Evolutionary conservation across 64 coral and sea anemone genomes (phyloP), one percentile per base, ranked within the genome.

Genomic region (Stylophora pistillata): DNA sequence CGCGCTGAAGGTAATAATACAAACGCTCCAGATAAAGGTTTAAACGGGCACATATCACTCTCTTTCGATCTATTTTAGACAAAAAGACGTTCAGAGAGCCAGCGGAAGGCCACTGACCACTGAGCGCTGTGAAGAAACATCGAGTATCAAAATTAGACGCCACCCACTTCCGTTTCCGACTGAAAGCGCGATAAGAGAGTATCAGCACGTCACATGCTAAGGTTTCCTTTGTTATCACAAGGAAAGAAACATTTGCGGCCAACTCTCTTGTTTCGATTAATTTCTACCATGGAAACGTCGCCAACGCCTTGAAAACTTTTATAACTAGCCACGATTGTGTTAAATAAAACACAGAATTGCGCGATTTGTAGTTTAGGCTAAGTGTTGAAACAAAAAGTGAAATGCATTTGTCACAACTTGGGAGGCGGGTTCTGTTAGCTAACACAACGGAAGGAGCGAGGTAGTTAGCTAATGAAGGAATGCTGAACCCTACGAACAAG

Each of bases 121-220:
- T 84, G 33, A 70, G 80, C 60, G 33, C 23, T 69, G 31, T 69
- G 61, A 41, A 84, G 62, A 84, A 65, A 59, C 77, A 79, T 79
- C 55, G 55, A 26, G 77, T 20, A 59, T 79, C 77, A 30, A 69
- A 55, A 84, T 69, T 23, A 84, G 80, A 70, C 31, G 65, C 80
- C 80, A 69, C 80, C 80, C 80, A 84, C 65, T 84, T 84, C 80
- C 80, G 80, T 84, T 84, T 84, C 80, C 80, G 80, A 69, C 80
- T 32, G 34, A 84, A 84, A 27, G 62, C 41, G 80, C 61, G 80
- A 70, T 68, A 84, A 69, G 31, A 84, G 30, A 70, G 32, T 84
- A n/a, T 84, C 80, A 84, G 33, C 61, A 84, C 79, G 58, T 84
- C 61, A 84, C 62, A 84, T 68, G 21, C 23, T 25, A 68, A 25